phyloP scores from a whole-genome alignment of 2,113 vertebrate species.

The Laticauda colubrina region DNA sequence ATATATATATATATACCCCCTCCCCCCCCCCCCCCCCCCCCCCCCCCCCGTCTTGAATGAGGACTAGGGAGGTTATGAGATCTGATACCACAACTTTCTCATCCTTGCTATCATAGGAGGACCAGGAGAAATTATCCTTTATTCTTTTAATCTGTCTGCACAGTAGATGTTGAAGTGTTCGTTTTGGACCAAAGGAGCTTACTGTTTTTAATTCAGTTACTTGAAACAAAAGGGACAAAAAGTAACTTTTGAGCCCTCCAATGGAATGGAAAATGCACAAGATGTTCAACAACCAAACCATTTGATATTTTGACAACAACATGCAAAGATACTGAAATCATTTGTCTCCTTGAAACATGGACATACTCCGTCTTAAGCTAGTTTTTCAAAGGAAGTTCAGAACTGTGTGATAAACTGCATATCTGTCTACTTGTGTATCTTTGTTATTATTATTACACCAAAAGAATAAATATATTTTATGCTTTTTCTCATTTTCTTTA shows the following conservation, averaged over 20 bases:
- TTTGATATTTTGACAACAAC: no score
- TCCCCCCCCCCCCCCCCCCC: no score
- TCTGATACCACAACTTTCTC: background rate
- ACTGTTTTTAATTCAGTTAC: background rate
- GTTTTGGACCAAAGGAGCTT: background rate
- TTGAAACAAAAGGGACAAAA: background rate
- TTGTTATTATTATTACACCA: background rate
- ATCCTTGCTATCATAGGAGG: background rate
- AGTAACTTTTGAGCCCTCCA: no score
- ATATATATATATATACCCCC: no score
- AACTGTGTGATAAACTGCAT: background rate
- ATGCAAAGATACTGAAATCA: no score
- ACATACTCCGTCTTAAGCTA: no score
- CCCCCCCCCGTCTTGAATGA: background rate
- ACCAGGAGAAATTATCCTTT: background rate
- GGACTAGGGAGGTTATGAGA: background rate
- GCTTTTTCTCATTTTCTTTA: background rate
- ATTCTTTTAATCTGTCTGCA: background rate
- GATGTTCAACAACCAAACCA: no score
- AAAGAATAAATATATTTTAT: background rate
- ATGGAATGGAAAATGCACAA: no score
- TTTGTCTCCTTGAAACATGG: no score
- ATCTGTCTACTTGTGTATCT: background rate
- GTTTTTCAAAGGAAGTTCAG: no score
- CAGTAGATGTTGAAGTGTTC: background rate